Conservation (phyloP, 2,888 invertebrate species). For the Lamellibrachia columna region DNA sequence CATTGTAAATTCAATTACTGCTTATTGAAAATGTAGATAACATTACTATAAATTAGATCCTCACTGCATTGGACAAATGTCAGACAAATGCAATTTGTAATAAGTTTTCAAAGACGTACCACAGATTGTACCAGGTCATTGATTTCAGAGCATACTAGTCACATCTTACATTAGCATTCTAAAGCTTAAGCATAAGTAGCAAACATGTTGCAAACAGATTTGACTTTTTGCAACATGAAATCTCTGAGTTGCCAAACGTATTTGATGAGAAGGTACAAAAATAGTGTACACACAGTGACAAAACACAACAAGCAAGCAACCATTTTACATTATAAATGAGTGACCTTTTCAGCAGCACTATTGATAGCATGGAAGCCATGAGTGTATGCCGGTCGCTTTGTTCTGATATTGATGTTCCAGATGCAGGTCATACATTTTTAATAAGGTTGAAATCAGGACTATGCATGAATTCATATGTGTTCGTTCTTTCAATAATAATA, state of each 20-base stretch:
- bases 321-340: not conserved
- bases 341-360: not conserved
- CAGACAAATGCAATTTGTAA: not conserved
- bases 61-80: not conserved
- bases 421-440: not conserved
- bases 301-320: not conserved
- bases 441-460: not conserved
- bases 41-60: not conserved
- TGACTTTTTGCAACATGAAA: not conserved
- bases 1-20: not conserved
- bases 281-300: not conserved
- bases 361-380: not conserved
- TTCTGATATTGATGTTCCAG: not conserved
- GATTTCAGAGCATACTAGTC: not conserved
- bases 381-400: slow-evolving; percentile 10
- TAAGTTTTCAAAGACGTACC: not conserved
- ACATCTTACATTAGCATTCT: not conserved
- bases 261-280: not conserved
- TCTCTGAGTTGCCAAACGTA: not conserved
- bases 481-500: not conserved
- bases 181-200: not conserved
- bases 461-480: not conserved
- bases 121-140: not conserved
- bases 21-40: not conserved
- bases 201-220: not conserved